These are phyloP conservation scores for Carcinoscorpius rotundicauda DNA, from an alignment of 1,140 invertebrate species.

Conservation along the genomic window DNA sequence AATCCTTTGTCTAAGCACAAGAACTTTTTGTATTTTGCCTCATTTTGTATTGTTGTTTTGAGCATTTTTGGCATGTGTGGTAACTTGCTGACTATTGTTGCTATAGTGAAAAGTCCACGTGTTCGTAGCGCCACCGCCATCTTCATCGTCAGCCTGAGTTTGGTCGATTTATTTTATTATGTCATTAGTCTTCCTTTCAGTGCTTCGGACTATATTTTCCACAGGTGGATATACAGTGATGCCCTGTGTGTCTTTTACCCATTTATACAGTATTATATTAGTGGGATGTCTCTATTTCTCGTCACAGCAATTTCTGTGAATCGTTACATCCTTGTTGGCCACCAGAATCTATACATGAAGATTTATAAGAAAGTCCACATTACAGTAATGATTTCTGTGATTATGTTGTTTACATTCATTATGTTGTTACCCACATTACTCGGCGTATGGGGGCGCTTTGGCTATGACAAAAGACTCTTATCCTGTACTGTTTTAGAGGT, in stretches of 20 bases:
- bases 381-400: slow-evolving; percentile 33
- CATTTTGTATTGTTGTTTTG: slow-evolving; percentile 19
- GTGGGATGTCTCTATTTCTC: slow-evolving; percentile 67
- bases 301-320: slow-evolving; percentile 82
- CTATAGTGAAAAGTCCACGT: slow-evolving; percentile 4
- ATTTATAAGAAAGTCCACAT: slow-evolving; percentile 12
- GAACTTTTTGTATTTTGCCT: slow-evolving; percentile 12
- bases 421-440: slow-evolving; percentile 58
- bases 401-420: slow-evolving; percentile 53
- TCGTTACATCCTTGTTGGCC: slow-evolving; percentile 44
- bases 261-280: slow-evolving; percentile 77
- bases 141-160: slow-evolving; percentile 69
- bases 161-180: slow-evolving; percentile 74
- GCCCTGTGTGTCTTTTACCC: slow-evolving; percentile 67
- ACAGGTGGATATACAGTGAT: slow-evolving; percentile 59
- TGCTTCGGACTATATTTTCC: slow-evolving; percentile 2
- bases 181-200: slow-evolving; percentile 55
- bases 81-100: slow-evolving; percentile 15
- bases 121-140: slow-evolving; percentile 61
- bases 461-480: slow-evolving; percentile 42
- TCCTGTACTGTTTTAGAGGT: slow-evolving; percentile 40
- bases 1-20: no score
- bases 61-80: slow-evolving; percentile 17
- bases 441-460: slow-evolving; percentile 67
- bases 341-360: slow-evolving; percentile 4